Evolutionary conservation across 2,888 invertebrate species (phyloP).

Genomic region (Ornithoptera alexandrae): DNA sequence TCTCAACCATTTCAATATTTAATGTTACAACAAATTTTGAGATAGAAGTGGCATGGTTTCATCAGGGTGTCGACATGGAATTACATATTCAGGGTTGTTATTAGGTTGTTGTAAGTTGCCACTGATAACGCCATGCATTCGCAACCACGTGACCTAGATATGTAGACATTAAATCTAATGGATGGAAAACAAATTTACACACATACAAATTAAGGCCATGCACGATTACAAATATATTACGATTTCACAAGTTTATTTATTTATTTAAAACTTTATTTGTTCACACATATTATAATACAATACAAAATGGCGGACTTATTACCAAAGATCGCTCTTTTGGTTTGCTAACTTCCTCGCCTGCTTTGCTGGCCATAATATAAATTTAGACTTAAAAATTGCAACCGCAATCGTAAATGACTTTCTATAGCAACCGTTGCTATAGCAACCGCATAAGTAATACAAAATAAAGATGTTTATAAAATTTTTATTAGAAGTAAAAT

Average conservation of each 20-base stretch:
- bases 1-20: not conserved
- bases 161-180: slow-evolving; percentile 17
- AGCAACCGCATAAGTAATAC: too few relatives aligned
- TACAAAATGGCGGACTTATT: too few relatives aligned
- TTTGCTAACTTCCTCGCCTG: too few relatives aligned
- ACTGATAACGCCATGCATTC: slow-evolving; percentile 7
- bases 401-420: too few relatives aligned
- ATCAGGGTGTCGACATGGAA: slow-evolving; percentile 16
- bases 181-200: slow-evolving; percentile 12
- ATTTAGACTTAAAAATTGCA: too few relatives aligned
- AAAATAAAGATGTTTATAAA: too few relatives aligned
- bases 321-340: too few relatives aligned
- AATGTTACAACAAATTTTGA: slow-evolving; percentile 2
- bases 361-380: too few relatives aligned
- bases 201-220: slow-evolving; percentile 20
- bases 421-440: too few relatives aligned
- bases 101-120: slow-evolving; percentile 19
- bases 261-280: too few relatives aligned
- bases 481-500: too few relatives aligned
- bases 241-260: slow-evolving; percentile 9
- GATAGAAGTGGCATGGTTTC: slow-evolving; percentile 10
- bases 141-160: slow-evolving; percentile 11
- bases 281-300: too few relatives aligned
- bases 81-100: slow-evolving; percentile 15
- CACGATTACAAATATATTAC: slow-evolving; percentile 15